Evolutionary conservation across 92 coral and sea anemone species (phyloP).

Genomic region (Parazoanthus darwini): DNA sequence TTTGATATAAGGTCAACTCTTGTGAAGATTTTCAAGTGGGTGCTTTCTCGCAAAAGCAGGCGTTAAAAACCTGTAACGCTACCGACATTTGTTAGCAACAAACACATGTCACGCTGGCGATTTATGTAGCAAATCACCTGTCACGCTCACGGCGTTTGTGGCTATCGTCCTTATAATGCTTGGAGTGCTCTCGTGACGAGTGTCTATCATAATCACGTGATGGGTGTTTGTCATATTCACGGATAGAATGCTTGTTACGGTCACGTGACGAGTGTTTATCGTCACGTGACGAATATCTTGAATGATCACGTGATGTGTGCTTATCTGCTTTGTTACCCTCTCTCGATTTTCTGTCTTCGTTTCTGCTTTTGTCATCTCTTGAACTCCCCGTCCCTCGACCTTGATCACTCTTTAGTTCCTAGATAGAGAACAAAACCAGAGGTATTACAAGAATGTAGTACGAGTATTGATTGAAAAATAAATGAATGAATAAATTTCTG

Average conservation of each 20-base stretch:
- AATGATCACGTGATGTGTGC: slow-evolving; percentile 12
- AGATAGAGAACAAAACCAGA: neutral
- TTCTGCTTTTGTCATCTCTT: neutral
- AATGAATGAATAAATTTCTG: no score
- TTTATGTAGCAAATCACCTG: neutral
- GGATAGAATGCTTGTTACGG: neutral
- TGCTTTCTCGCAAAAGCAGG: neutral
- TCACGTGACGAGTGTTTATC: slow-evolving; percentile 20
- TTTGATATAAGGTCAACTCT: no score
- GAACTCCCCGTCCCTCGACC: neutral
- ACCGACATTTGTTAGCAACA: neutral
- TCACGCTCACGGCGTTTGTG: slow-evolving; percentile 25
- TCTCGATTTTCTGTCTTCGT: neutral
- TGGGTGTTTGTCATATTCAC: slow-evolving; percentile 28
- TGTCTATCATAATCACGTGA: slow-evolving; percentile 35
- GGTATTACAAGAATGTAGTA: neutral
- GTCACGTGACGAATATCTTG: slow-evolving; percentile 15
- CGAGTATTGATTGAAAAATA: no score
- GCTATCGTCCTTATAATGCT: slow-evolving; percentile 12
- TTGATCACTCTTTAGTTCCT: slow-evolving; percentile 1
- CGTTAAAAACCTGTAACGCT: neutral
- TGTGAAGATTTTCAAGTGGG: neutral
- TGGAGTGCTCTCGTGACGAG: slow-evolving; percentile 22
- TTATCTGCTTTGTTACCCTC: neutral
- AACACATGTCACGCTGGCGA: slow-evolving; percentile 8